Evolutionary conservation across 1,140 invertebrate genomes (phyloP).

Genomic region (Muscidifurax raptorellus): DNA sequence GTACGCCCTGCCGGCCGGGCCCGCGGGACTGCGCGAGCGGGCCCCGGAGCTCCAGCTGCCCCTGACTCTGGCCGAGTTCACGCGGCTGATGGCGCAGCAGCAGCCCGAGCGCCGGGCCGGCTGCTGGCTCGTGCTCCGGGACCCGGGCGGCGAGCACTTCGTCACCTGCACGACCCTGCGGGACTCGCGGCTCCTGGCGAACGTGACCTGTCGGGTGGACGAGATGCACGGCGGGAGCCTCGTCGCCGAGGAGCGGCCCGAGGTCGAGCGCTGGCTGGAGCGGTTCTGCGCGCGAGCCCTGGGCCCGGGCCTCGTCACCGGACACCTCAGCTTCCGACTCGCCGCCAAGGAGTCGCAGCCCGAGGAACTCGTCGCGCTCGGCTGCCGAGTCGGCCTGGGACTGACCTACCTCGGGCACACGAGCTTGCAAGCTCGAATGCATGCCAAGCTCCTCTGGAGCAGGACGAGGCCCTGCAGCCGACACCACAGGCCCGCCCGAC

Average conservation of each 20-base stretch:
- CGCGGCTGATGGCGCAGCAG: conserved; percentile 80
- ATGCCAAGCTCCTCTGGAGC: conserved; percentile 79
- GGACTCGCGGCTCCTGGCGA: conserved; percentile 84
- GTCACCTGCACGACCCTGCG: conserved; percentile 88
- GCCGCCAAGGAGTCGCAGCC: conserved; percentile 75
- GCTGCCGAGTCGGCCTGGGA: conserved; percentile 84
- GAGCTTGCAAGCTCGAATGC: conserved; percentile 79
- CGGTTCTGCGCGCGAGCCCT: conserved; percentile 81
- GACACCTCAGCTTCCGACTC: conserved; percentile 85
- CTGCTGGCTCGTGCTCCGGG: conserved; percentile 85
- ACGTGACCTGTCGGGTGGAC: conserved; percentile 83
- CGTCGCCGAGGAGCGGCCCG: conserved; percentile 80
- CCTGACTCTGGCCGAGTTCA: conserved; percentile 75
- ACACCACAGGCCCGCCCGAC: conserved; percentile 62
- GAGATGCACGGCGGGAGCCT: conserved; percentile 81
- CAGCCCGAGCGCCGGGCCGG: conserved; percentile 59
- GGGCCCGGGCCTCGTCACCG: conserved; percentile 79
- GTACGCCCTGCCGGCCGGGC: conserved; percentile 83
- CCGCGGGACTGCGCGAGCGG: conserved; percentile 82
- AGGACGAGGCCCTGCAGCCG: conserved; percentile 69
- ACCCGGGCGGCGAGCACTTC: conserved; percentile 82
- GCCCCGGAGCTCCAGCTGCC: conserved; percentile 80
- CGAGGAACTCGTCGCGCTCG: conserved; percentile 75
- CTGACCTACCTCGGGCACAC: conserved; percentile 86
- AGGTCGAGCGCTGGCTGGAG: conserved; percentile 83